Conservation (phyloP, 2,113 vertebrate genomes). For the Lycaon pictus region DNA sequence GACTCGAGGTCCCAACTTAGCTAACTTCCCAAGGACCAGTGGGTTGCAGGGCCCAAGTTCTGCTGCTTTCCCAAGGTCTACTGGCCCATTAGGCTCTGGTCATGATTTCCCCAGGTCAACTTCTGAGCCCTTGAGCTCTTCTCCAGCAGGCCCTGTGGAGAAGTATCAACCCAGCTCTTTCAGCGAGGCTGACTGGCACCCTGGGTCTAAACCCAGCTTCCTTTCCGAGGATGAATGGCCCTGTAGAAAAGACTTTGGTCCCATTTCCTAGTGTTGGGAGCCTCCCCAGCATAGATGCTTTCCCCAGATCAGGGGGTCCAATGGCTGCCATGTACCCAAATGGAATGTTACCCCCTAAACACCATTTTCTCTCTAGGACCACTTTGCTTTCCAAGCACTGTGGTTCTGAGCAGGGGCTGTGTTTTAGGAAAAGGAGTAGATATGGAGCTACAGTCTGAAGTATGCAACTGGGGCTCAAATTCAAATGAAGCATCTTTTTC, state of each 20-base stretch:
- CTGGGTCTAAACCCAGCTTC: constrained; percentile 74
- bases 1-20: constrained; percentile 67
- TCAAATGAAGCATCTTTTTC: constrained; percentile 63
- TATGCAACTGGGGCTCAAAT: constrained; percentile 63
- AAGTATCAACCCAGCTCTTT: constrained; percentile 72
- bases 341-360: constrained; percentile 80
- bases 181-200: constrained; percentile 69
- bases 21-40: constrained; percentile 71
- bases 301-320: constrained; percentile 78
- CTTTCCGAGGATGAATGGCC: constrained; percentile 80
- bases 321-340: constrained; percentile 81
- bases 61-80: constrained; percentile 68
- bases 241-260: constrained; percentile 75
- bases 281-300: constrained; percentile 78
- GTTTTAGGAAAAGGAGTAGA: constrained; percentile 63
- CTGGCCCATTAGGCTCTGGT: constrained; percentile 61
- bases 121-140: constrained; percentile 71
- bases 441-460: constrained; percentile 57
- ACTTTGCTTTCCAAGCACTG: constrained; percentile 41
- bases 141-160: constrained; percentile 63
- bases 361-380: constrained; percentile 40
- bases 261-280: constrained; percentile 80
- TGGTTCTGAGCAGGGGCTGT: constrained; percentile 63
- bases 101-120: constrained; percentile 65
- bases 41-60: constrained; percentile 74